These are phyloP conservation scores for Junonia oenone DNA, from an alignment of 2,888 invertebrate genomes.

Conservation along the genomic window DNA sequence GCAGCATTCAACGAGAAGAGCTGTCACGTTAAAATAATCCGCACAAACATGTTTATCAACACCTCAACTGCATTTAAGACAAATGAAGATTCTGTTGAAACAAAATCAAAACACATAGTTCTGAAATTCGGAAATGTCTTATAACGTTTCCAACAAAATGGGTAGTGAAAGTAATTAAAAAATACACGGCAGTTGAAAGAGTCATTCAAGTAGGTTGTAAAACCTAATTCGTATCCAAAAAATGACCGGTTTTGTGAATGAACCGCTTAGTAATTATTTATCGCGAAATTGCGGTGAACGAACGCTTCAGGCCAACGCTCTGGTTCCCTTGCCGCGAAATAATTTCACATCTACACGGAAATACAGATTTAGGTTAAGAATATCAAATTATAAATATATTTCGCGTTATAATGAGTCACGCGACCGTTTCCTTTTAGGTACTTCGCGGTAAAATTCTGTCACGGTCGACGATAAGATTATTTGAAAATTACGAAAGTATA, in stretches of 20 bases:
- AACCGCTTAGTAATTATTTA: conserved; percentile 35
- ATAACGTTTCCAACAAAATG: neutral
- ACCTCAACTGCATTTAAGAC: neutral
- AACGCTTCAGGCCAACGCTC: conserved; percentile 41
- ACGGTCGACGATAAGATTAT: neutral
- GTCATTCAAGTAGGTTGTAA: neutral
- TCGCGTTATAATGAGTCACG: neutral
- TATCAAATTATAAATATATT: conserved; percentile 16
- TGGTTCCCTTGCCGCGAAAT: conserved; percentile 39
- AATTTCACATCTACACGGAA: conserved; percentile 45
- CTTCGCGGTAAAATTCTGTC: neutral
- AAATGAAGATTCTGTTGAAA: neutral
- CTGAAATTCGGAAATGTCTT: neutral
- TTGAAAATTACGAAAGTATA: neutral
- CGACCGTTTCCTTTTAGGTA: conserved; percentile 2
- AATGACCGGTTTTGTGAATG: conserved; percentile 17
- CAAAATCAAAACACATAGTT: neutral
- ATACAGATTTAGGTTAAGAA: conserved; percentile 39
- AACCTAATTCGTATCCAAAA: conserved; percentile 9
- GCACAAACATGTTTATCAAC: too few species aligned
- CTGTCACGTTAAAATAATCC: too few species aligned
- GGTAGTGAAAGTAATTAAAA: neutral
- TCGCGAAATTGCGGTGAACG: conserved; percentile 40
- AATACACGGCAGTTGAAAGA: neutral
- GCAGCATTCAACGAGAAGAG: too few species aligned